Conservation (phyloP, 2,113 vertebrate species). For the Deroptyus accipitrinus region DNA sequence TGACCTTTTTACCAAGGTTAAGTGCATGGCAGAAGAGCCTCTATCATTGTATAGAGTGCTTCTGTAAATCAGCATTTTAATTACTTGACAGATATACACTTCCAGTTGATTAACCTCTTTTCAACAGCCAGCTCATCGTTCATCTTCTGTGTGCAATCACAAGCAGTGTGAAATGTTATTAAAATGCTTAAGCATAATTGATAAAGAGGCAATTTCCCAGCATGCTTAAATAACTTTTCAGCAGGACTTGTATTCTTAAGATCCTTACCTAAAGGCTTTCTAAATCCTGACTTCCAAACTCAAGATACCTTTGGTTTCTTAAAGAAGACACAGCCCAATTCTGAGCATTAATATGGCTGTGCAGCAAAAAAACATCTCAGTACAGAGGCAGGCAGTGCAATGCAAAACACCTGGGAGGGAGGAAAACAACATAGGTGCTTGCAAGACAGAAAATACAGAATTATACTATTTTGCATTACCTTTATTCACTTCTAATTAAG, state of each 20-base stretch:
- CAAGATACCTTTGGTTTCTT: background rate
- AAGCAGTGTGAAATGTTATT: conserved; percentile 37
- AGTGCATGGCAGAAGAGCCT: background rate
- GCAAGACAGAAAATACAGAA: background rate
- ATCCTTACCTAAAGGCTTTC: background rate
- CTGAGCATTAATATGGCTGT: background rate
- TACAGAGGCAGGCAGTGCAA: background rate
- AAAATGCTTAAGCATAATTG: conserved; percentile 20
- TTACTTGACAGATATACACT: conserved; percentile 21
- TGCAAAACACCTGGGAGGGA: accelerated
- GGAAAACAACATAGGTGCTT: accelerated
- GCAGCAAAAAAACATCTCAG: background rate
- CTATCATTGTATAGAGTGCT: background rate
- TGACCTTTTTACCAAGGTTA: conserved; percentile 31
- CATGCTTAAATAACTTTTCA: background rate
- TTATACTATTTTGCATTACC: background rate
- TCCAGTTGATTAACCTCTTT: conserved; percentile 26
- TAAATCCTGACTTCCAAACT: background rate
- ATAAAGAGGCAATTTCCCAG: conserved; percentile 11
- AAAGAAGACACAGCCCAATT: background rate
- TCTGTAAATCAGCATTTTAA: conserved; percentile 22
- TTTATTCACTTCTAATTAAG: background rate
- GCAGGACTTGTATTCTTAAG: background rate
- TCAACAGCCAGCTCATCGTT: background rate
- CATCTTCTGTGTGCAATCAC: conserved; percentile 24